Conservation (phyloP, 92 coral and sea anemone genomes). For the Parazoanthus atlanticus region DNA sequence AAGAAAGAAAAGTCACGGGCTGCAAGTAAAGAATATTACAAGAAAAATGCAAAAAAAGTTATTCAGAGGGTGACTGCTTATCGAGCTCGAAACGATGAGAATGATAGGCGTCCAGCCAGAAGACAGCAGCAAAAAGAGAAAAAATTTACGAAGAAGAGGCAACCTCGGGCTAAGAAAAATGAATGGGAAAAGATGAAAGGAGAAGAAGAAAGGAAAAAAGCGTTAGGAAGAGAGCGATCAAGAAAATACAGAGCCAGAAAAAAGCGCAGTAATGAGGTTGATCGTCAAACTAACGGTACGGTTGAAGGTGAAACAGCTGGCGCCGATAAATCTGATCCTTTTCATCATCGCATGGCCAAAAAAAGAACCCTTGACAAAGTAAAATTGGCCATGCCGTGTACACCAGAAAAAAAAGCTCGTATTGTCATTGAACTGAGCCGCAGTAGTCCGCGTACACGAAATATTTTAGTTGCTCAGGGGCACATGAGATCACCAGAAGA, state of each 20-base stretch:
- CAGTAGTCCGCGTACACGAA: conserved; percentile 8
- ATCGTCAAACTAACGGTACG: too few species aligned
- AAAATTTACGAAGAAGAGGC: neutral
- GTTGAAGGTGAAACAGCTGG: conserved; percentile 10
- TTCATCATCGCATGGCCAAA: conserved; percentile 18
- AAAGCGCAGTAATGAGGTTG: neutral
- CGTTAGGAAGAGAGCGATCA: conserved; percentile 5
- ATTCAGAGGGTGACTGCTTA: neutral
- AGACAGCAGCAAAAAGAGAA: conserved; percentile 12
- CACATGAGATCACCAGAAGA: neutral
- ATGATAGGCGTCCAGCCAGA: neutral
- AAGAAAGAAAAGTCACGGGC: conserved; percentile 5
- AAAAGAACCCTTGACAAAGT: conserved; percentile 14
- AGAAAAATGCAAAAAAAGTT: neutral
- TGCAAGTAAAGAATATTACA: neutral
- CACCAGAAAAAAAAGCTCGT: conserved; percentile 5
- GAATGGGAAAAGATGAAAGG: neutral
- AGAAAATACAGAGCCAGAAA: conserved; percentile 12
- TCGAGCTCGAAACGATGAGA: conserved; percentile 3
- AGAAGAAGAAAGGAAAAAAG: conserved; percentile 23
- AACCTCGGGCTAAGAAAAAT: neutral
- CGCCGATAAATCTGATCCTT: neutral
- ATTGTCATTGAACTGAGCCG: neutral
- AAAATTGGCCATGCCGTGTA: conserved; percentile 15
- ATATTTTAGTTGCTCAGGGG: neutral